Percentiles rank a stretch among this genome's conserved stretches.
Conservation (phyloP, 1,140 invertebrate species). For the Euura lappo region DNA sequence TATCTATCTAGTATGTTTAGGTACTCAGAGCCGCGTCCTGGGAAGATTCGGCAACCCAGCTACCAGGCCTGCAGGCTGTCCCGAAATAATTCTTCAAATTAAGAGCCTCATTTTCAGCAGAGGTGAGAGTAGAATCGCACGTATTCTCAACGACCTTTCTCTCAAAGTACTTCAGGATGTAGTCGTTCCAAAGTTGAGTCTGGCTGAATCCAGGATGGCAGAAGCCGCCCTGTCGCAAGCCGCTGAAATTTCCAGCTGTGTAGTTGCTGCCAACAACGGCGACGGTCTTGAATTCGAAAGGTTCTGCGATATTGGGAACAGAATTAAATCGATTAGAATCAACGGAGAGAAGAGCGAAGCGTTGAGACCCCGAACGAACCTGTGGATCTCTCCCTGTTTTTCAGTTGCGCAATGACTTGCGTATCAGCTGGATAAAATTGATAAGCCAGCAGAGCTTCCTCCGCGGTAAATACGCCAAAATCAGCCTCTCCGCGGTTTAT, state of each 20-base stretch:
- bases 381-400: slow-evolving; percentile 46
- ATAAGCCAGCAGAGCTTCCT: slow-evolving; percentile 61
- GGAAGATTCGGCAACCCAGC: slow-evolving; percentile 63
- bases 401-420: slow-evolving; percentile 57
- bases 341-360: background rate
- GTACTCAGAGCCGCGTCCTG: slow-evolving; percentile 67
- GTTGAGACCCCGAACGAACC: slow-evolving; percentile 32
- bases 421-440: slow-evolving; percentile 55
- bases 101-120: slow-evolving; percentile 63
- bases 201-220: slow-evolving; percentile 69
- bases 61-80: slow-evolving; percentile 69
- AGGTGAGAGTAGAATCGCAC: slow-evolving; percentile 44
- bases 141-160: slow-evolving; percentile 44
- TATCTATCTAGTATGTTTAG: slow-evolving; percentile 43
- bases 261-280: slow-evolving; percentile 58
- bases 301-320: slow-evolving; percentile 49
- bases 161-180: slow-evolving; percentile 67
- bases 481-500: slow-evolving; percentile 57
- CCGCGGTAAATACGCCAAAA: slow-evolving; percentile 63
- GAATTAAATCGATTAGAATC: slow-evolving; percentile 8
- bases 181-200: slow-evolving; percentile 62
- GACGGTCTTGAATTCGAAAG: slow-evolving; percentile 64
- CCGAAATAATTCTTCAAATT: slow-evolving; percentile 65
- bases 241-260: slow-evolving; percentile 49
- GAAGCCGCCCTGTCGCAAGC: slow-evolving; percentile 60